Percentiles rank a stretch among this genome's conserved stretches.
phyloP scores from a whole-genome alignment of 1,140 invertebrate genomes.

The Scaptodrosophila lebanonensis region DNA sequence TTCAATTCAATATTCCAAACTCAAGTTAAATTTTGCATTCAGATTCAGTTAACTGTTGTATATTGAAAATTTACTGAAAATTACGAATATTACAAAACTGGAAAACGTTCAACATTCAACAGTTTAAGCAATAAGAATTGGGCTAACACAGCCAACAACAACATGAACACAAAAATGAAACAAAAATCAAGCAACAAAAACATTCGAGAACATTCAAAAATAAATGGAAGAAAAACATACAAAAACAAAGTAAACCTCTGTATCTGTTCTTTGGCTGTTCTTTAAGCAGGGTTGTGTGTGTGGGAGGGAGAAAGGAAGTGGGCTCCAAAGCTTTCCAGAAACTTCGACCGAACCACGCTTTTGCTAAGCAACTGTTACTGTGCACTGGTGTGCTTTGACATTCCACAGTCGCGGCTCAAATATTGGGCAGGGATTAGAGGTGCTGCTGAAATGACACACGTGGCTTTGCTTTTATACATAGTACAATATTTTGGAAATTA shows the following conservation, averaged over 20 bases:
- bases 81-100: slow-evolving; percentile 4
- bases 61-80: no score
- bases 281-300: neutral
- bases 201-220: slow-evolving; percentile 66
- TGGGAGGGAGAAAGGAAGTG: no score
- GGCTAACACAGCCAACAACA: slow-evolving; percentile 5
- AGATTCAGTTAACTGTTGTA: no score
- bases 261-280: slow-evolving; percentile 19
- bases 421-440: no score
- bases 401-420: no score
- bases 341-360: slow-evolving; percentile 10
- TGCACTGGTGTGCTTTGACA: no score
- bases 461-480: no score
- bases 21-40: no score
- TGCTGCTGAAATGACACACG: no score
- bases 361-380: slow-evolving; percentile 4
- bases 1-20: no score
- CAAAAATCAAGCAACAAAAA: slow-evolving; percentile 34
- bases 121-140: slow-evolving; percentile 12
- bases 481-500: no score
- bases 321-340: slow-evolving; percentile 11
- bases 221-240: slow-evolving; percentile 42
- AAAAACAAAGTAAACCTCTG: slow-evolving; percentile 23
- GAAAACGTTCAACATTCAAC: slow-evolving; percentile 3
- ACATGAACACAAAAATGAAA: slow-evolving; percentile 1